phyloP scores from a whole-genome alignment of 2,888 invertebrate genomes.

The Leptinotarsa rubiginosa region DNA sequence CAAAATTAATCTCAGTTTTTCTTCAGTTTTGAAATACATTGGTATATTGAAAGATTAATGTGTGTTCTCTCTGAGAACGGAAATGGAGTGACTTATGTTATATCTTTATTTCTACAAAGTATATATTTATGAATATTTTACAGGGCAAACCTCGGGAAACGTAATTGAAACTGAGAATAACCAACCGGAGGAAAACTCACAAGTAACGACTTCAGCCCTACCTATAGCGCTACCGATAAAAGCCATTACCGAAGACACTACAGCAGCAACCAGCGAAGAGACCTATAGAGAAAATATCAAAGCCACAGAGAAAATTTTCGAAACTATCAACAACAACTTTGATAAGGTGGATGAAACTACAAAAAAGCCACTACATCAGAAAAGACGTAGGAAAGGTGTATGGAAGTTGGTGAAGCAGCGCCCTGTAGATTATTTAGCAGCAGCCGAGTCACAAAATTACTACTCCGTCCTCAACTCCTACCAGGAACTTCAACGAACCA shows the following conservation, averaged over 20 bases:
- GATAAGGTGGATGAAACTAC: conserved; percentile 36
- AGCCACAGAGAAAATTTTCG: conserved; percentile 42
- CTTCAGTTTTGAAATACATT: too few relatives aligned
- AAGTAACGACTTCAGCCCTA: conserved; percentile 27
- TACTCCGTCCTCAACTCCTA: conserved; percentile 54
- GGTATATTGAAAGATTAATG: too few relatives aligned
- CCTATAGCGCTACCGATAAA: conserved; percentile 35
- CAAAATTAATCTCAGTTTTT: too few relatives aligned
- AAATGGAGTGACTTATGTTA: too few relatives aligned
- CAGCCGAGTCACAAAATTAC: conserved; percentile 84
- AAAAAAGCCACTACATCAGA: conserved; percentile 50
- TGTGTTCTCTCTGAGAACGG: too few relatives aligned
- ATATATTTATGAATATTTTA: background rate
- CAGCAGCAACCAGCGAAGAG: conserved; percentile 40
- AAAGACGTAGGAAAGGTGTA: conserved; percentile 73
- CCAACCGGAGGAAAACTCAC: background rate
- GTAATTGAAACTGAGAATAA: conserved; percentile 21
- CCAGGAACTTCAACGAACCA: conserved; percentile 28
- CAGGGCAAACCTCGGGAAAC: conserved; percentile 33
- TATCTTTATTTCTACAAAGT: too few relatives aligned
- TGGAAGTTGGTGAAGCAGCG: conserved; percentile 80
- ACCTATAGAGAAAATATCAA: conserved; percentile 38
- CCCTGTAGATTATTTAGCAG: conserved; percentile 77
- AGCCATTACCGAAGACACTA: conserved; percentile 50
- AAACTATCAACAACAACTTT: conserved; percentile 46